Percentiles rank a stretch among this genome's conserved stretches.
phyloP scores from a whole-genome alignment of 2,797 vertebrate genomes.

The Lepus oiostolus region DNA sequence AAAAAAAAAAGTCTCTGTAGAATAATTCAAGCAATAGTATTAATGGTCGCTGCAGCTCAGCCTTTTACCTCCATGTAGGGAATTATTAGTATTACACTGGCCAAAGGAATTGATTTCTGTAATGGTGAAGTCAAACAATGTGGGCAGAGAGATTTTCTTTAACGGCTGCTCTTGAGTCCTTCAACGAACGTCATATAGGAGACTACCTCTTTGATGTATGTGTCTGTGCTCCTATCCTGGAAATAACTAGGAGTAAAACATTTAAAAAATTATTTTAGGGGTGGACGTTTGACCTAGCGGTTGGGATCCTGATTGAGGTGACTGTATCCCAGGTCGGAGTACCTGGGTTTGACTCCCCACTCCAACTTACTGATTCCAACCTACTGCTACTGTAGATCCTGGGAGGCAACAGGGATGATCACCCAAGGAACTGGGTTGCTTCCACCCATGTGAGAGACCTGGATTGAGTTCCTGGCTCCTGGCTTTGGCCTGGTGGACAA shows the following conservation, averaged over 20 bases:
- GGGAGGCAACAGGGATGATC: too few relatives aligned
- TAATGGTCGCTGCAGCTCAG: neutral
- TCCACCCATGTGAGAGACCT: too few relatives aligned
- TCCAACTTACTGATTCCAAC: too few relatives aligned
- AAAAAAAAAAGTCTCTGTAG: neutral
- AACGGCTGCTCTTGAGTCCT: neutral
- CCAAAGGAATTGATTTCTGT: neutral
- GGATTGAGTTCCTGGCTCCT: too few relatives aligned
- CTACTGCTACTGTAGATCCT: too few relatives aligned
- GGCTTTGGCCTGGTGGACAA: too few relatives aligned
- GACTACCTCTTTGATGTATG: neutral
- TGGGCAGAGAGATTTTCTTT: neutral
- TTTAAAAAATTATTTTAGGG: constrained; percentile 51
- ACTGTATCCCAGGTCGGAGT: too few relatives aligned
- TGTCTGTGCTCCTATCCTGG: neutral
- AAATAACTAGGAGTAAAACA: neutral
- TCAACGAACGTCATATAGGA: neutral
- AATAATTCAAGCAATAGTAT: neutral
- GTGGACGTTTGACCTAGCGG: too few relatives aligned
- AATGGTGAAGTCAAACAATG: neutral
- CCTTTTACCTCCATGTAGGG: neutral
- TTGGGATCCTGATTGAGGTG: too few relatives aligned
- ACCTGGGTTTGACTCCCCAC: too few relatives aligned
- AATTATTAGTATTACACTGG: neutral
- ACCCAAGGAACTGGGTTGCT: too few relatives aligned